phyloP scores from a whole-genome alignment of 2,888 invertebrate genomes.

The Erebia aethiops region DNA sequence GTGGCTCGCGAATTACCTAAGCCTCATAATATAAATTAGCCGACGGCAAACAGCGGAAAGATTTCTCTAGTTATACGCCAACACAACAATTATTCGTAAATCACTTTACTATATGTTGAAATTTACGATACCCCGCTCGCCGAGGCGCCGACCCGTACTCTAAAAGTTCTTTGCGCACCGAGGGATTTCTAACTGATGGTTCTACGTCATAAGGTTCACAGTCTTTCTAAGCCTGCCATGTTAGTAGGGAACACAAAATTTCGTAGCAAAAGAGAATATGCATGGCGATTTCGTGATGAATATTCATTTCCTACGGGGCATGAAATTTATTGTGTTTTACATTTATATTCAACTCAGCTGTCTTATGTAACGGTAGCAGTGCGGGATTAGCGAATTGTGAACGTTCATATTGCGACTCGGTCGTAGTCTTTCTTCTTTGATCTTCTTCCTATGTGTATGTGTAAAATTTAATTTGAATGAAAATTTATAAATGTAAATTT shows the following conservation, averaged over 20 bases:
- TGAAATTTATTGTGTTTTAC: conserved; percentile 84
- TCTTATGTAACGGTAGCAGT: conserved; percentile 83
- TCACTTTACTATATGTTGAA: conserved; percentile 84
- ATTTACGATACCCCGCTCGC: conserved; percentile 76
- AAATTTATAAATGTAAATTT: neutral
- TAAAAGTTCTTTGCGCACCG: conserved; percentile 51
- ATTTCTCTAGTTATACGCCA: conserved; percentile 83
- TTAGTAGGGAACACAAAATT: conserved; percentile 71
- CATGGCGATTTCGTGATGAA: conserved; percentile 84
- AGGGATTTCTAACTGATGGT: conserved; percentile 65
- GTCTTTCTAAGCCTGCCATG: conserved; percentile 50
- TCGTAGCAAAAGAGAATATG: conserved; percentile 80
- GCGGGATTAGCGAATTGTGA: conserved; percentile 82
- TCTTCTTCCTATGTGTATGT: conserved; percentile 15
- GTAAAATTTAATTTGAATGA: too few relatives aligned
- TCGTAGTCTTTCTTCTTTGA: conserved; percentile 35
- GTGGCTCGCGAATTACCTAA: conserved; percentile 81
- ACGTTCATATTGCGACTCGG: conserved; percentile 74
- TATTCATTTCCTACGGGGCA: conserved; percentile 84
- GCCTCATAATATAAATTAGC: conserved; percentile 83
- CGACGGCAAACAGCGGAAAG: conserved; percentile 82
- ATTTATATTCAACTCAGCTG: conserved; percentile 82
- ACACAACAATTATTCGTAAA: conserved; percentile 84
- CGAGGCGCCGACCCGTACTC: conserved; percentile 65
- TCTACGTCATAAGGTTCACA: conserved; percentile 63